phyloP scores from a whole-genome alignment of 1,140 invertebrate genomes.

The Gonioctena quinquepunctata region DNA sequence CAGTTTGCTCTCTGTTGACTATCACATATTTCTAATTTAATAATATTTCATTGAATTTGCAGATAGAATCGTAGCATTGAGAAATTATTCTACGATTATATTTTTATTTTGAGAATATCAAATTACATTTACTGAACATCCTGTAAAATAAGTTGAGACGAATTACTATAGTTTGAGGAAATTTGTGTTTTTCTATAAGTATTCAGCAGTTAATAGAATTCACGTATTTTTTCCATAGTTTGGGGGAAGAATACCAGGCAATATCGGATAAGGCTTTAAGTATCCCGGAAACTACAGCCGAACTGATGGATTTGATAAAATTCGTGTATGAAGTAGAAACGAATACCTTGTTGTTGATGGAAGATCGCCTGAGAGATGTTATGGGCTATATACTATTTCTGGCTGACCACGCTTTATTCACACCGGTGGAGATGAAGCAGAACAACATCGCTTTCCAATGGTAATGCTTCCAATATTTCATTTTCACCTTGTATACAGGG shows the following conservation, averaged over 20 bases:
- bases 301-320: conserved; percentile 80
- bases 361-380: conserved; percentile 70
- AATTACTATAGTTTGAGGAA: no score
- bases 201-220: not conserved
- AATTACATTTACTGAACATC: no score
- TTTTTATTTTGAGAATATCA: no score
- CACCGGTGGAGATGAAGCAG: conserved; percentile 81
- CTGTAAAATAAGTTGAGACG: no score
- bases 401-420: conserved; percentile 78
- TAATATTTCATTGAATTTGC: no score
- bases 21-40: no score
- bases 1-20: no score
- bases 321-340: conserved; percentile 79
- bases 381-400: conserved; percentile 74
- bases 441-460: conserved; percentile 87
- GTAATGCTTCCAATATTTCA: no score
- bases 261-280: conserved; percentile 80
- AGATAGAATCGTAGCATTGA: no score
- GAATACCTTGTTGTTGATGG: conserved; percentile 72
- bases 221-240: conserved; percentile 57
- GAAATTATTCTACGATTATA: no score
- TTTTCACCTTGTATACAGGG: no score
- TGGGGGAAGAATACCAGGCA: conserved; percentile 82
- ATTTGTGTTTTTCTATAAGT: no score
- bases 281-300: conserved; percentile 79